A percentile compares a stretch with the other conserved stretches of the same genome.
Conservation (phyloP, 2,797 vertebrate genomes). For the Characodon lateralis region DNA sequence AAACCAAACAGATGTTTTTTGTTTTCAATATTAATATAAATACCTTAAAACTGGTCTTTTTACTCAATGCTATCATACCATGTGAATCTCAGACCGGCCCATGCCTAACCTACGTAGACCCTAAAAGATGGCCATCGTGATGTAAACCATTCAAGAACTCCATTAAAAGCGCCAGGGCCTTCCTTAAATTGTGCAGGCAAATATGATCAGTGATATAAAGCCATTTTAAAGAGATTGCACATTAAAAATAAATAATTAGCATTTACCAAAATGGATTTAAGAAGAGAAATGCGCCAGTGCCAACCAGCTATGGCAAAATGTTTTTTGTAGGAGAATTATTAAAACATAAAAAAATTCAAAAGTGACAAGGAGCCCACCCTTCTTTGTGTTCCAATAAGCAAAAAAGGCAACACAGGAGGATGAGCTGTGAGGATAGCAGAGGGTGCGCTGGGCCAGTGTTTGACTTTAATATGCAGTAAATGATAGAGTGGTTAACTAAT, state of each 20-base stretch:
- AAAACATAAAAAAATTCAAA: conserved; percentile 45
- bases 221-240: conserved; percentile 65
- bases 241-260: conserved; percentile 27
- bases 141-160: conserved; percentile 23
- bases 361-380: conserved; percentile 53
- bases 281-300: conserved; percentile 55
- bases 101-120: neutral
- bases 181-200: conserved; percentile 63
- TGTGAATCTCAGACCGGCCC: neutral
- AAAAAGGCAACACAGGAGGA: conserved; percentile 66
- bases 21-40: neutral
- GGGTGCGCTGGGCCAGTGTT: conserved; percentile 63
- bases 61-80: neutral
- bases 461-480: conserved; percentile 56
- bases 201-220: conserved; percentile 58
- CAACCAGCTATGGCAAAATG: conserved; percentile 64
- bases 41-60: neutral
- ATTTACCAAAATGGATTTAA: neutral
- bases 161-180: conserved; percentile 51
- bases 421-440: conserved; percentile 50
- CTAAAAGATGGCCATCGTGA: neutral
- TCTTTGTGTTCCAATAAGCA: conserved; percentile 62
- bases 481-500: conserved; percentile 37
- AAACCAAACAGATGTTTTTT: neutral
- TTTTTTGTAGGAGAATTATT: conserved; percentile 39